phyloP scores from a whole-genome alignment of 1,140 invertebrate species.

The Zaprionus taronus region DNA sequence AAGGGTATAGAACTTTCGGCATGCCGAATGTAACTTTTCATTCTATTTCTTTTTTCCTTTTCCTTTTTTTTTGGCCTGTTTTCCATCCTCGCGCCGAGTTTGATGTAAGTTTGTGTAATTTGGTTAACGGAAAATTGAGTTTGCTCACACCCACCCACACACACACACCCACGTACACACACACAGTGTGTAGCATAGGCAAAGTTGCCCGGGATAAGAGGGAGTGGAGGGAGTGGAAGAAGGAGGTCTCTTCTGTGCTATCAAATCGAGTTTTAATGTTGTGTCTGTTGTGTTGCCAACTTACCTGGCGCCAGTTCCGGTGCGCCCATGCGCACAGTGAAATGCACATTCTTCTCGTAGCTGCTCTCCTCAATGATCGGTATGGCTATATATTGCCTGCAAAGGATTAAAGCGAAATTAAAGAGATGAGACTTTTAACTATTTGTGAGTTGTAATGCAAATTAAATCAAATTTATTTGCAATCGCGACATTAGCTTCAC shows the following conservation, averaged over 20 bases:
- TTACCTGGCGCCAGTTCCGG: constrained; percentile 94
- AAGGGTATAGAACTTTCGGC: no score
- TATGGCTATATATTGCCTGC: constrained; percentile 93
- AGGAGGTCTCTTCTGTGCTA: constrained; percentile 41
- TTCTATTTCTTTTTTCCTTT: neutral
- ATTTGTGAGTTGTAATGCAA: constrained; percentile 18
- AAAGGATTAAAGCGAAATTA: constrained; percentile 82
- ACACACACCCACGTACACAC: neutral
- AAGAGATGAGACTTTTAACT: constrained; percentile 14
- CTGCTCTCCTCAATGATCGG: constrained; percentile 98
- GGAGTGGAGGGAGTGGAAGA: neutral
- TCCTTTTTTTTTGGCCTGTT: constrained; percentile 23
- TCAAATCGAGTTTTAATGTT: constrained; percentile 48
- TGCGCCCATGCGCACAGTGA: constrained; percentile 95
- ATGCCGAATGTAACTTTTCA: no score
- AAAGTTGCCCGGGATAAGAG: constrained; percentile 1
- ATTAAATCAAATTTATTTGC: constrained; percentile 27
- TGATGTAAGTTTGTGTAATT: constrained; percentile 35
- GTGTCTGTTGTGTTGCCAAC: constrained; percentile 52
- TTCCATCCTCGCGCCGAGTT: neutral
- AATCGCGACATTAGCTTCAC: constrained; percentile 20
- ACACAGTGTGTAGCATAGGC: constrained; percentile 9
- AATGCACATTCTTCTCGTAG: constrained; percentile 98
- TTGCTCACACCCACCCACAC: constrained; percentile 23
- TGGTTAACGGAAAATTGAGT: constrained; percentile 50